Evolutionary conservation across 1,140 invertebrate species (phyloP).

Genomic region (Mamestra configurata): DNA sequence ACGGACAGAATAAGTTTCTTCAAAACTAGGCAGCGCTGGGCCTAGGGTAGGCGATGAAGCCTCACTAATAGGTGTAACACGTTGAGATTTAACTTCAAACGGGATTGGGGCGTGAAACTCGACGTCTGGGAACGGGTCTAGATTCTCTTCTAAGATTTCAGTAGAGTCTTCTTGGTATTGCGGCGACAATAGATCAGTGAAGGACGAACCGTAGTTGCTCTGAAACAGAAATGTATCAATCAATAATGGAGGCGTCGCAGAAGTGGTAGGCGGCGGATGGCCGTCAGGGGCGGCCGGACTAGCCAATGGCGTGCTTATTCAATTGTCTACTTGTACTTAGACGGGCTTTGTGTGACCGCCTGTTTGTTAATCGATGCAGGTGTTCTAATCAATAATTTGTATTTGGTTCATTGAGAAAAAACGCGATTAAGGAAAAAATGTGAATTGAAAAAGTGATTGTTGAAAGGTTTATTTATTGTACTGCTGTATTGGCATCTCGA

Average conservation of each 20-base stretch:
- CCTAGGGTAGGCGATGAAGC: slow-evolving; percentile 84
- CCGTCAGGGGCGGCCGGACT: slow-evolving; percentile 73
- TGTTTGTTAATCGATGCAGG: slow-evolving; percentile 53
- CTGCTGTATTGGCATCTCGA: no score
- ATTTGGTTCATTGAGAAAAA: not conserved
- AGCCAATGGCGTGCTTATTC: slow-evolving; percentile 76
- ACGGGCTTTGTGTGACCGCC: slow-evolving; percentile 38
- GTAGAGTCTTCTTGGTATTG: slow-evolving; percentile 87
- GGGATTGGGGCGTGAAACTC: slow-evolving; percentile 84
- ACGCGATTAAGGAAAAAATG: no score
- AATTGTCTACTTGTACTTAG: slow-evolving; percentile 49
- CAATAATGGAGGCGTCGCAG: slow-evolving; percentile 79
- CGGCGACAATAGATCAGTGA: slow-evolving; percentile 87
- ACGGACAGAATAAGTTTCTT: slow-evolving; percentile 94
- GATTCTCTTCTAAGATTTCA: slow-evolving; percentile 86
- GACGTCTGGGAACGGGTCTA: slow-evolving; percentile 87
- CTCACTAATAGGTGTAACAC: slow-evolving; percentile 80
- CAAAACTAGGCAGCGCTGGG: slow-evolving; percentile 94
- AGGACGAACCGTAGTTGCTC: slow-evolving; percentile 88
- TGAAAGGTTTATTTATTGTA: no score
- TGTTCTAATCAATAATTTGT: slow-evolving; percentile 57
- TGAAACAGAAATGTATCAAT: slow-evolving; percentile 83
- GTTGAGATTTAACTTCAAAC: slow-evolving; percentile 79
- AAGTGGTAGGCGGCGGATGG: slow-evolving; percentile 74
- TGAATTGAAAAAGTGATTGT: no score